Percentiles rank a stretch among this genome's conserved stretches.
These are phyloP conservation scores for Aplidium turbinatum DNA, from an alignment of 23 tunicate species.

Conservation along the genomic window DNA sequence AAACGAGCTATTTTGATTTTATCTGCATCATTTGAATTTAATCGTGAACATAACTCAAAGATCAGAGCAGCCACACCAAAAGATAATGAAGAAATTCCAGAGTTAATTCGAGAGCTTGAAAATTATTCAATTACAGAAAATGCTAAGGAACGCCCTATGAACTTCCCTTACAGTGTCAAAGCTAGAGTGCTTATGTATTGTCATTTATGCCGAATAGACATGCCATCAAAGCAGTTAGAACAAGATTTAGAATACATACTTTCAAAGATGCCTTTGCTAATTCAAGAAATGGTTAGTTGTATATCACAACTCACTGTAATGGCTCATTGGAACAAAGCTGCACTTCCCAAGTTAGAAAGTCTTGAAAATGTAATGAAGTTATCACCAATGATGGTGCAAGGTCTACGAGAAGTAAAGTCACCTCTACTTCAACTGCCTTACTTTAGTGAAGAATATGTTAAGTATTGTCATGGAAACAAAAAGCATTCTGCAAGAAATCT, in stretches of 20 bases:
- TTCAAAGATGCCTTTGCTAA: constrained; percentile 60
- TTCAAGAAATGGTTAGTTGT: constrained; percentile 93
- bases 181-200: constrained; percentile 77
- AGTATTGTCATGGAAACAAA: constrained; percentile 57
- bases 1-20: constrained; percentile 88
- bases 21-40: constrained; percentile 94
- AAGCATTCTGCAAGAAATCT: constrained; percentile 47
- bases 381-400: constrained; percentile 96
- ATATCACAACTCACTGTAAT: constrained; percentile 70
- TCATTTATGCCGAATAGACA: constrained; percentile 60
- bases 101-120: constrained; percentile 60
- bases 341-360: constrained; percentile 69
- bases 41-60: constrained; percentile 75
- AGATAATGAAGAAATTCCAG: constrained; percentile 92
- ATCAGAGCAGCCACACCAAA: constrained; percentile 78
- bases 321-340: constrained; percentile 77
- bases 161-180: constrained; percentile 90
- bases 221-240: constrained; percentile 45
- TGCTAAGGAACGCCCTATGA: constrained; percentile 82
- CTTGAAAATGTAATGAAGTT: constrained; percentile 91
- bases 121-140: constrained; percentile 42
- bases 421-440: constrained; percentile 93
- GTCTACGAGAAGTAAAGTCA: constrained; percentile 65
- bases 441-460: constrained; percentile 90
- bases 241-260: constrained; percentile 78